A percentile compares a stretch with the other conserved stretches of the same genome.
phyloP scores from a whole-genome alignment of 2,888 invertebrate genomes.

The Tetragnatha montana region DNA sequence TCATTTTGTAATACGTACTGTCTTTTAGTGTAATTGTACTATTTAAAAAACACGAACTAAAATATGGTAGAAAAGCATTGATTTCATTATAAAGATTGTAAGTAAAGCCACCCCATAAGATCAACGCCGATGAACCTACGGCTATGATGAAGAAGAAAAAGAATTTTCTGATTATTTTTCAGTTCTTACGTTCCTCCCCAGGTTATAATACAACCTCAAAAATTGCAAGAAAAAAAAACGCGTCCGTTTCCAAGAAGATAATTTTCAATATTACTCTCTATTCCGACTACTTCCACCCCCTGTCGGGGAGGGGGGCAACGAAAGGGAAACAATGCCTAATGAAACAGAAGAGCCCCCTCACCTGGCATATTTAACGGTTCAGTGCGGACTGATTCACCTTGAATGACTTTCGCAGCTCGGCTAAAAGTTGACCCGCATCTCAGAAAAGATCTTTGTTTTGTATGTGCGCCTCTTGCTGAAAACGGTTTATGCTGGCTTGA shows the following conservation, averaged over 20 bases:
- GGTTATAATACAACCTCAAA: neutral
- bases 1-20: too few species aligned
- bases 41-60: too few species aligned
- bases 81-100: too few species aligned
- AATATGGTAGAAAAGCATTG: too few species aligned
- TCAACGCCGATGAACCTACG: too few species aligned
- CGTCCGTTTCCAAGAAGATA: neutral
- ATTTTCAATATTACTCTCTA: neutral
- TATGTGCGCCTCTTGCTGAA: neutral
- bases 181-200: too few species aligned
- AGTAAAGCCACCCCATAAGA: too few species aligned
- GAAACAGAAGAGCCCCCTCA: constrained; percentile 5
- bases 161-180: too few species aligned
- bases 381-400: constrained; percentile 30
- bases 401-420: constrained; percentile 35
- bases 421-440: constrained; percentile 37
- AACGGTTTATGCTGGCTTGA: too few species aligned
- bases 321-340: constrained; percentile 45
- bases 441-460: neutral
- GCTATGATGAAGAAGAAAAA: too few species aligned
- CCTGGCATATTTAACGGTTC: constrained; percentile 57
- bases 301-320: constrained; percentile 9
- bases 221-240: neutral
- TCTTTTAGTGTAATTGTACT: too few species aligned
- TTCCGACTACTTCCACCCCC: constrained; percentile 27